Evolutionary conservation across 2,888 invertebrate genomes (phyloP), one percentile per base, ranked within the genome.

Genomic region (Tethea ocularis): DNA sequence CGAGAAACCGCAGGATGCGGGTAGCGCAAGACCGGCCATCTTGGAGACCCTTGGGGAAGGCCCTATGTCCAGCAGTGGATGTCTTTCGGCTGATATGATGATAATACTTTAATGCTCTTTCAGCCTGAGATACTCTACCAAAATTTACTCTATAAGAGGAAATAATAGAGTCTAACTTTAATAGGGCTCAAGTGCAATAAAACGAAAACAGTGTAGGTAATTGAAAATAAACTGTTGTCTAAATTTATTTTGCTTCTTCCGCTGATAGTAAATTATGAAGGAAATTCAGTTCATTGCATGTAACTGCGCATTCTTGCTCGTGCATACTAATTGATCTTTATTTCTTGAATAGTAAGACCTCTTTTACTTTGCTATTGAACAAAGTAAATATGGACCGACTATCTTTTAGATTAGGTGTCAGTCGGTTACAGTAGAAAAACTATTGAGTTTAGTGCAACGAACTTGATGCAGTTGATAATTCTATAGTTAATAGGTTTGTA

Each of bases 241-340:
- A 78, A 74, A 78, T 67, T 74, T 66, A 71, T 54, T 57, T 61
- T 46, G 61, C 60, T 71, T 29, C 75, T 66, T 81, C 81, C 82
- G 77, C 60, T 74, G 80, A 75, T 81, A 73, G 57, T 59, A 36
- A 59, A 46, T 57, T 56, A 24, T 56, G 73, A 64, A 80, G 82
- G 82, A 82, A 77, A 78, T 77, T 77, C 75, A 79, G 80, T 78
- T 82, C 80, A 75, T 78, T 80, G 78, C 74, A 79, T 78, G 67
- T 68, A 53, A 59, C 58, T 61, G n/a, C 51, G 51, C 65, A 59
- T 46, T 64, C 11, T 26, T 10, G 22, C 51, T 51, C 17, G 22
- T 29, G 36, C n/a, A 20, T 36, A 13, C 8, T 6, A 54, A 33
- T 36, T 33, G 20, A 36, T 17, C 22, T 20, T 46, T 54, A 54